Evolutionary conservation across 2,113 vertebrate species (phyloP), one percentile per base, ranked within the genome.

Genomic region (Fukomys damarensis): DNA sequence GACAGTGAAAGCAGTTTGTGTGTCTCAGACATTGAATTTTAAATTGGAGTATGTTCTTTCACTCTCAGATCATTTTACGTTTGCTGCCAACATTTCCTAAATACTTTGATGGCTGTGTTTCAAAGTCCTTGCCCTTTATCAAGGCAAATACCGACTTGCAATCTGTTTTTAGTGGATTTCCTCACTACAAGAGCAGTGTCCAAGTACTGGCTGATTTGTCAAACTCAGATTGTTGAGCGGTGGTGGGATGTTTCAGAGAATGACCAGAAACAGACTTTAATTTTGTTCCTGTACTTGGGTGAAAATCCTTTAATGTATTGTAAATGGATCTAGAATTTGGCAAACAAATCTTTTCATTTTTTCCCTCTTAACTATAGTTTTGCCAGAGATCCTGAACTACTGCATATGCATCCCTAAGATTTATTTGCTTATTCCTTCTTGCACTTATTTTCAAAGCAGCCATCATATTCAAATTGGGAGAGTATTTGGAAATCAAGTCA

Each of bases 341-440:
- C 32, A 35, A 92, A 81, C 26, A 59, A 24, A 32, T 63, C 54
- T 30, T 86, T 49, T 92, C 49, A 46, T 59, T 28, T n/a, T 35
- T 58, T 93, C 68, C 16, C 16, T n/a, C 63, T 85, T 88, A 49
- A 3, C 17, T 88, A 16, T 46, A 12, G 7, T 86, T 86, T 87
- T 46, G 70, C n/a, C 4, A 4, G 41, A 54, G 58, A 70, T 65
- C n/a, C 49, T 52, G 28, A 79, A 52, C 13, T 68, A 46, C 30
- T n/a, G 20, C 22, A 80, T 80, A 0, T 19, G 49, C 41, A 82
- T 80, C 7, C 20, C 30, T 46, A 89, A 94, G 13, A 86, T 35
- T 74, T 89, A 68, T 84, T 96, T 76, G 41, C 89, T 66, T 70
- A 61, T 10, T 84, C 41, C 24, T n/a, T 56, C 49, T 77, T 90